These are phyloP conservation scores for Siniperca obscura DNA, from an alignment of 2,797 vertebrate genomes.

Conservation along the genomic window DNA sequence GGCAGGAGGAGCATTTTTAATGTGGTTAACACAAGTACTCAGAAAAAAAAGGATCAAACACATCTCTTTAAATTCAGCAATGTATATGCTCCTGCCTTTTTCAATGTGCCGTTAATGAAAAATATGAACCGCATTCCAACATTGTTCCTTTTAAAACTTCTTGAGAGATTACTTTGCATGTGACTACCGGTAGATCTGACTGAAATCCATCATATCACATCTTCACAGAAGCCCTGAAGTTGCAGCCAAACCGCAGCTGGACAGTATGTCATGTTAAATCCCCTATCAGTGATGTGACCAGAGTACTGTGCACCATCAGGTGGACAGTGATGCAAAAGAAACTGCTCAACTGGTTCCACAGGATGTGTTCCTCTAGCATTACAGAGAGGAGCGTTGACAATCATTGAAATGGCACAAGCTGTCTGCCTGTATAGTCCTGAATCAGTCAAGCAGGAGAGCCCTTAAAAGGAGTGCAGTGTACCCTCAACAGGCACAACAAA, in stretches of 20 bases:
- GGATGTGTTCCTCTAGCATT: constrained; percentile 71
- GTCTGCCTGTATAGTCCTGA: constrained; percentile 69
- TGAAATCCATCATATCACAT: constrained; percentile 42
- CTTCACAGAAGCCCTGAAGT: constrained; percentile 15
- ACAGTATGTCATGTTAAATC: constrained; percentile 50
- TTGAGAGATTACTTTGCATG: background rate
- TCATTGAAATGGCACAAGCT: constrained; percentile 75
- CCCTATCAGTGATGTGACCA: constrained; percentile 51
- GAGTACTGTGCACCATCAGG: constrained; percentile 67
- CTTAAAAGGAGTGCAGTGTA: constrained; percentile 58
- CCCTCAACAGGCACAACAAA: constrained; percentile 58
- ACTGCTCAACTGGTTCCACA: constrained; percentile 80
- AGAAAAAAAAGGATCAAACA: background rate
- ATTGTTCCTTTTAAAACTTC: background rate
- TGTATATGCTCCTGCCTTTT: too few relatives aligned
- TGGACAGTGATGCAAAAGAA: constrained; percentile 74
- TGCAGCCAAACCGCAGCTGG: constrained; percentile 44
- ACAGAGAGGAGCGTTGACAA: constrained; percentile 68
- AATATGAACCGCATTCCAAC: background rate
- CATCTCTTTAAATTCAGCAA: background rate
- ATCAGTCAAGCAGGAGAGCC: constrained; percentile 71
- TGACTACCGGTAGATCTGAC: constrained; percentile 18
- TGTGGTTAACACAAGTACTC: constrained; percentile 12
- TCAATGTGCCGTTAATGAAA: background rate
- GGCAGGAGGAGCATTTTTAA: background rate